phyloP scores from a whole-genome alignment of 2,113 vertebrate species.

The Paramisgurnus dabryanus region DNA sequence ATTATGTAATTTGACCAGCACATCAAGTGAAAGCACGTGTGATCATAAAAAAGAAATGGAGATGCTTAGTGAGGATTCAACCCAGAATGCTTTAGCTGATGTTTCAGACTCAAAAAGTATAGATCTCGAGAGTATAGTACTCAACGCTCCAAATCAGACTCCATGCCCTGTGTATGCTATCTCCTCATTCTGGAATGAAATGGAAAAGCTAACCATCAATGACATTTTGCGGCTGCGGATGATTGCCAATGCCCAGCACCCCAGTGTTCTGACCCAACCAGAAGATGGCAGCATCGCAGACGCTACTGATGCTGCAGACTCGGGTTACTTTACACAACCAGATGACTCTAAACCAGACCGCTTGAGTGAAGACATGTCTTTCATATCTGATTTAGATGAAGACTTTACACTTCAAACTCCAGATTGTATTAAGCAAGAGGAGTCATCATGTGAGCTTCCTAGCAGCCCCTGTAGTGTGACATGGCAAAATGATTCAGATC shows the following conservation, averaged over 20 bases:
- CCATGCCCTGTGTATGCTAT: slow-evolving; percentile 67
- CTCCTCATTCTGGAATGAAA: slow-evolving; percentile 78
- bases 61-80: background rate
- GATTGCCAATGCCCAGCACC: slow-evolving; percentile 39
- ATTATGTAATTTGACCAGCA: too few species aligned
- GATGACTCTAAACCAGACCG: slow-evolving; percentile 51
- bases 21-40: too few species aligned
- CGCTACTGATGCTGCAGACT: slow-evolving; percentile 51
- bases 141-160: slow-evolving; percentile 23
- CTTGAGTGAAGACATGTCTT: slow-evolving; percentile 36
- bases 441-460: background rate
- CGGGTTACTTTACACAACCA: slow-evolving; percentile 58
- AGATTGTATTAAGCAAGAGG: slow-evolving; percentile 23
- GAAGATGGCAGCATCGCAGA: slow-evolving; percentile 56
- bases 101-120: background rate
- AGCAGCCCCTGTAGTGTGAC: slow-evolving; percentile 27
- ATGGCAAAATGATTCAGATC: slow-evolving; percentile 61
- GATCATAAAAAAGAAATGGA: background rate
- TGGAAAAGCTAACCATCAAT: slow-evolving; percentile 79
- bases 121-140: slow-evolving; percentile 29
- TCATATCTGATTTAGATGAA: slow-evolving; percentile 43
- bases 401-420: slow-evolving; percentile 31
- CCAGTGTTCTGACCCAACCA: slow-evolving; percentile 50
- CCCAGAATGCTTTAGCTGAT: slow-evolving; percentile 3
- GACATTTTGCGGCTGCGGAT: slow-evolving; percentile 72